phyloP scores from a whole-genome alignment of 2,888 invertebrate species.

The Eilema depressum region DNA sequence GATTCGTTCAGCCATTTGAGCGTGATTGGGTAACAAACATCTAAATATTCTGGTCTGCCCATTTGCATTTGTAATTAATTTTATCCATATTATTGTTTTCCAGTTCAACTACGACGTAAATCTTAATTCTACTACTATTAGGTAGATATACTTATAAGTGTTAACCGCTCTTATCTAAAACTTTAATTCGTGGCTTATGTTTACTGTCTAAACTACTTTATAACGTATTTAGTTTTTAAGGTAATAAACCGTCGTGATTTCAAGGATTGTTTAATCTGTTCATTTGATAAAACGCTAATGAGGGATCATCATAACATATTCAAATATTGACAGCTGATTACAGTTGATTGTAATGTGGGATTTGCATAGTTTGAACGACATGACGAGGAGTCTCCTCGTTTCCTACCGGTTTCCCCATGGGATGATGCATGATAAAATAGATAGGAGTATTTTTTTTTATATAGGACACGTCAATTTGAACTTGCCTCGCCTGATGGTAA shows the following conservation, averaged over 20 bases:
- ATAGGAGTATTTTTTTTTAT: no score
- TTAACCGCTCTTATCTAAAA: neutral
- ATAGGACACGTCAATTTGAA: no score
- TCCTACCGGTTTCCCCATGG: no score
- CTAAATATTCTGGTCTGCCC: no score
- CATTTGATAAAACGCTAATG: neutral
- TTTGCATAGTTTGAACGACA: no score
- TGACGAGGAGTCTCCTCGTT: no score
- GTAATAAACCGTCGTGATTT: constrained; percentile 1
- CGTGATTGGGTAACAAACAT: no score
- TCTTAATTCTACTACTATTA: neutral
- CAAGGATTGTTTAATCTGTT: neutral
- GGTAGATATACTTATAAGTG: neutral
- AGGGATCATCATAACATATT: neutral
- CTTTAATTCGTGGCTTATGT: constrained; percentile 1
- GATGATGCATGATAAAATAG: no score
- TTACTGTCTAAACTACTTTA: neutral
- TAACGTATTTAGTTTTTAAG: constrained; percentile 1
- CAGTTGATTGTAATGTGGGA: neutral
- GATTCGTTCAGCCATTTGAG: no score
- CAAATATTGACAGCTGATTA: neutral
- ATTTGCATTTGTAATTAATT: no score
- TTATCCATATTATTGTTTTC: neutral
- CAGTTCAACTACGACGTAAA: neutral
- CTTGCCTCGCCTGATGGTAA: no score